These are phyloP conservation scores for Nesogale talazaci DNA, from an alignment of 2,113 vertebrate genomes.

Conservation along the genomic window DNA sequence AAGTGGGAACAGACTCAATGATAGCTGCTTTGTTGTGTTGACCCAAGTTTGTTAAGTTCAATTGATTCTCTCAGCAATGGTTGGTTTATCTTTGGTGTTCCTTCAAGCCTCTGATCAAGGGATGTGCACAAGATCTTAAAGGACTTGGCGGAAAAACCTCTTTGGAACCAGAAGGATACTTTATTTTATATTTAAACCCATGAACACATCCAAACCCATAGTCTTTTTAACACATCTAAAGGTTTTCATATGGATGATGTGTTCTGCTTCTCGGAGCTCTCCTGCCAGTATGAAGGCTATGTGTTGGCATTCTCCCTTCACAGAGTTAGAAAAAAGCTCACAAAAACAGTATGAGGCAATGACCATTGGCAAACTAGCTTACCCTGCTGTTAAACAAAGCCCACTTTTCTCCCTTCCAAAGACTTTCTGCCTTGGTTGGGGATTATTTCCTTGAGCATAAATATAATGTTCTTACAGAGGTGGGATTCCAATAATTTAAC, in stretches of 20 bases:
- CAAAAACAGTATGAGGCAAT: neutral
- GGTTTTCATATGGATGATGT: neutral
- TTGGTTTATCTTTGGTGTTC: neutral
- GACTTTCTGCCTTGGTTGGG: neutral
- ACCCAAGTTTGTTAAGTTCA: neutral
- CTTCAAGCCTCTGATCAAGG: neutral
- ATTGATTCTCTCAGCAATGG: neutral
- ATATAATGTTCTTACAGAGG: neutral
- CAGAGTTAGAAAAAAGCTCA: constrained; percentile 41
- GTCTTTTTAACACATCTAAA: constrained; percentile 16
- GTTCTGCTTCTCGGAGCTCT: neutral
- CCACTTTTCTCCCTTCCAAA: neutral
- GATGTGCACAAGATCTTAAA: neutral
- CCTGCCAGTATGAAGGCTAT: neutral
- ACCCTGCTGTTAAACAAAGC: neutral
- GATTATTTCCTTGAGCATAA: neutral
- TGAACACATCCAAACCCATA: neutral
- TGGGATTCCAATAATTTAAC: too few relatives aligned
- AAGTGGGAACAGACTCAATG: neutral
- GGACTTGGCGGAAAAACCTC: neutral
- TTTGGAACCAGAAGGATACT: neutral
- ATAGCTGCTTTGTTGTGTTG: too few relatives aligned
- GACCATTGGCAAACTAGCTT: neutral
- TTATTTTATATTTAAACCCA: neutral
- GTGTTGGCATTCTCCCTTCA: neutral